Conservation (phyloP, 2,113 vertebrate species). For the Empidonax traillii region DNA sequence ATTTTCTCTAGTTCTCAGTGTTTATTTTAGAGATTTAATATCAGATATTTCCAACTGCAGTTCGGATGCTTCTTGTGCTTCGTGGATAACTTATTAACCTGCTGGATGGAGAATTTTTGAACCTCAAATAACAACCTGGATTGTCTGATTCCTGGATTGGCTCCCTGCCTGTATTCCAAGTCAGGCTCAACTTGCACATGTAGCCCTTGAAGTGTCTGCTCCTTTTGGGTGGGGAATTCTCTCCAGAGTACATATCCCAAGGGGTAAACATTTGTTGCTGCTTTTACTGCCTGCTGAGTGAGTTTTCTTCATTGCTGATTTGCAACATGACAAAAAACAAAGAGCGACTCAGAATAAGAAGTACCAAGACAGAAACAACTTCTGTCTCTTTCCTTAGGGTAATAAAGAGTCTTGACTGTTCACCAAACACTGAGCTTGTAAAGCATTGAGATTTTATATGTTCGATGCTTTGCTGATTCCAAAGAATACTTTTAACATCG, state of each 20-base stretch:
- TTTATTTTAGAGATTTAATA: constrained; percentile 58
- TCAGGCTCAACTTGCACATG: not conserved
- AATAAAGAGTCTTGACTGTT: not conserved
- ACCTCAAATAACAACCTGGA: not conserved
- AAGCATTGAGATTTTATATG: not conserved
- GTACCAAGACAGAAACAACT: constrained; percentile 19
- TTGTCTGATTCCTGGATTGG: not conserved
- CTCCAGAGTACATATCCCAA: constrained; percentile 51
- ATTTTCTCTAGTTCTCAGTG: constrained; percentile 2
- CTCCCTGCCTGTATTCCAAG: not conserved
- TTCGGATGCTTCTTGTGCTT: not conserved
- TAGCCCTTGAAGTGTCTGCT: constrained; percentile 36
- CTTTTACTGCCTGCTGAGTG: constrained; percentile 48
- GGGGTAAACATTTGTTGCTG: constrained; percentile 62
- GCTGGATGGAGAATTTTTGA: not conserved
- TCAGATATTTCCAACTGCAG: not conserved
- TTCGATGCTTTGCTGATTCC: not conserved
- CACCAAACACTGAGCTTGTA: not conserved
- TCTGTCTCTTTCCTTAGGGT: constrained; percentile 39
- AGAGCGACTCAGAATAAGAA: not conserved
- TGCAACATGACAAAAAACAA: constrained; percentile 51
- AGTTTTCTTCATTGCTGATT: constrained; percentile 36
- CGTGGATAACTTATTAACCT: constrained; percentile 32
- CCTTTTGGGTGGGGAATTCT: constrained; percentile 41
- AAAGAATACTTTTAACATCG: not conserved